Evolutionary conservation across 2,113 vertebrate genomes (phyloP).

Genomic region (Brachyistius frenatus): DNA sequence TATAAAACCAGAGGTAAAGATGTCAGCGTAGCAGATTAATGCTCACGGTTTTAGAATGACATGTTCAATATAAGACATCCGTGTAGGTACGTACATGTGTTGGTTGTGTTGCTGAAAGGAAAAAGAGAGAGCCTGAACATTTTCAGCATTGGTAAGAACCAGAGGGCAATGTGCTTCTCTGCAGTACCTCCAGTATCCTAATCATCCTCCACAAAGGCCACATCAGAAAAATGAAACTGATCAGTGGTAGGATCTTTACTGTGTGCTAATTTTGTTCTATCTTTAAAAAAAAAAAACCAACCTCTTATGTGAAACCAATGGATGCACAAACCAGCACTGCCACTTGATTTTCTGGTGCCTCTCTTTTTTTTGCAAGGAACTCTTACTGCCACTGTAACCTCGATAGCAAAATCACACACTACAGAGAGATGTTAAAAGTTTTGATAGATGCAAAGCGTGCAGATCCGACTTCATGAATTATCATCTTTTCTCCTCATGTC

Average conservation of each 20-base stretch:
- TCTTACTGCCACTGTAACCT: conserved; percentile 5
- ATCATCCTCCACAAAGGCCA: conserved; percentile 12
- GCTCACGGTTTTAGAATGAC: not conserved
- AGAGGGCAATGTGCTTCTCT: conserved; percentile 10
- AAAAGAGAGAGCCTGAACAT: conserved; percentile 4
- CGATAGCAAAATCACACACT: not conserved
- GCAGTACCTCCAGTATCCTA: conserved; percentile 12
- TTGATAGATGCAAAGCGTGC: conserved; percentile 39
- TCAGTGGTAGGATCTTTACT: not conserved
- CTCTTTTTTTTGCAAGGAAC: not conserved
- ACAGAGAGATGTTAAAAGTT: conserved; percentile 17
- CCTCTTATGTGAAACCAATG: not conserved
- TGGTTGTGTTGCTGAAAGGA: conserved; percentile 7
- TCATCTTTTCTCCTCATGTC: conserved; percentile 37
- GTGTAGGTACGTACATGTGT: conserved; percentile 35
- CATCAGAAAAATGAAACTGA: not conserved
- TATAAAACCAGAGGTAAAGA: not conserved
- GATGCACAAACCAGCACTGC: conserved; percentile 5
- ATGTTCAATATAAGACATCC: not conserved
- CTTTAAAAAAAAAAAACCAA: conserved; percentile 16
- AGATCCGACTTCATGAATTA: conserved; percentile 57
- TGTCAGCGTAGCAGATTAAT: too few species aligned
- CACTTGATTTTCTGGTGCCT: conserved; percentile 29
- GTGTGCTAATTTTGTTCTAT: conserved; percentile 15
- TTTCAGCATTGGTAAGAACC: conserved; percentile 22